Conservation (phyloP, 2,888 invertebrate species). For the Nebria brevicollis region DNA sequence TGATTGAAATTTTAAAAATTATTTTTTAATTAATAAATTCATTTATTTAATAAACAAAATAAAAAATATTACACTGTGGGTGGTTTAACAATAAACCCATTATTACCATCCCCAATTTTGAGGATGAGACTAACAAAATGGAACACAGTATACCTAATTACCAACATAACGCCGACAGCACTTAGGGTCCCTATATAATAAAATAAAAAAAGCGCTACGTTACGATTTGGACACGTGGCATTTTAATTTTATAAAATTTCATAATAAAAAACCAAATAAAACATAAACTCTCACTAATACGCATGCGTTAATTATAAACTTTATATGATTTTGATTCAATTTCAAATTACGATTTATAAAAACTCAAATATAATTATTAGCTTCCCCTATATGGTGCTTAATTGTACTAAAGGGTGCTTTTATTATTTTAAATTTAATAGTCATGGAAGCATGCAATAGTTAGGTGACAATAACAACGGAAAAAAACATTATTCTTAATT, state of each 20-base stretch:
- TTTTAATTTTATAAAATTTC: not conserved
- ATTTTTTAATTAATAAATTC: too few relatives aligned
- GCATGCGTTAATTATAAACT: too few relatives aligned
- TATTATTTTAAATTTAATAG: not conserved
- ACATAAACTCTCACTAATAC: too few relatives aligned
- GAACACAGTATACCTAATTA: conserved; percentile 35
- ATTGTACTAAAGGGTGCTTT: not conserved
- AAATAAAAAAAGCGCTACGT: not conserved
- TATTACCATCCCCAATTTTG: not conserved
- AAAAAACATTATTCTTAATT: too few relatives aligned
- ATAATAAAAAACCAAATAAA: not conserved
- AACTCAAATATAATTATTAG: not conserved
- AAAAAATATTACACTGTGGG: not conserved
- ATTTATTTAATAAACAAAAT: too few relatives aligned
- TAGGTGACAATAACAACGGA: too few relatives aligned
- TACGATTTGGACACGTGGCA: not conserved
- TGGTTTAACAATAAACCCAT: conserved; percentile 4
- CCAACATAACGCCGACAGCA: conserved; percentile 23
- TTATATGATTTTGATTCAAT: too few relatives aligned
- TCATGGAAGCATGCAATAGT: too few relatives aligned
- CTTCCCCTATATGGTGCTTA: not conserved
- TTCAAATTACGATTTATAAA: too few relatives aligned
- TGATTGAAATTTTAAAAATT: too few relatives aligned
- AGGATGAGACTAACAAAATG: not conserved
- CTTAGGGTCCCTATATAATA: conserved; percentile 5